phyloP scores from a whole-genome alignment of 1,140 invertebrate species.

The Drosophila seguyi region DNA sequence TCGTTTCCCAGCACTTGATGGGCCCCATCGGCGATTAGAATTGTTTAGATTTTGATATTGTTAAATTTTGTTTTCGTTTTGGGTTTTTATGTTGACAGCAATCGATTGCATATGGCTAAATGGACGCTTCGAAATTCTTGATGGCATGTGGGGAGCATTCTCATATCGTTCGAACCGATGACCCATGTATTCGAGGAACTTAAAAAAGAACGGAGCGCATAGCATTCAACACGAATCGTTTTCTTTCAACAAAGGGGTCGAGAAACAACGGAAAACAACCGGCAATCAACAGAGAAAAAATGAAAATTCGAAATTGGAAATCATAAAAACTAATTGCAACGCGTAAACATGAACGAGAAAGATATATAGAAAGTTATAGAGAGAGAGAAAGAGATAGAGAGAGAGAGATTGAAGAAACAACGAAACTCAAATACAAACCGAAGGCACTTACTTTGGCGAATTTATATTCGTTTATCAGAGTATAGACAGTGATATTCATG shows the following conservation, averaged over 20 bases:
- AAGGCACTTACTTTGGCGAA: constrained; percentile 71
- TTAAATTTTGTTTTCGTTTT: constrained; percentile 45
- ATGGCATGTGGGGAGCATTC: constrained; percentile 56
- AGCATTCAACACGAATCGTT: constrained; percentile 70
- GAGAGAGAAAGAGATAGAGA: constrained; percentile 33
- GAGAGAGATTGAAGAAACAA: constrained; percentile 54
- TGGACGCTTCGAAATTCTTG: constrained; percentile 45
- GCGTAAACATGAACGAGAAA: constrained; percentile 52
- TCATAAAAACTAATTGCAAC: constrained; percentile 66
- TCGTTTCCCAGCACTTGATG: constrained; percentile 37
- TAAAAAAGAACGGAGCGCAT: constrained; percentile 68
- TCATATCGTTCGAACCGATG: constrained; percentile 51
- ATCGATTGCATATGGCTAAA: constrained; percentile 63
- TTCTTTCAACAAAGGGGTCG: constrained; percentile 40
- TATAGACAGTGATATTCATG: constrained; percentile 60
- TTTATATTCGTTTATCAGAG: constrained; percentile 67
- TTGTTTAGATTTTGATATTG: constrained; percentile 55
- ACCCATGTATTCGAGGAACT: constrained; percentile 61
- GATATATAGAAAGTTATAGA: constrained; percentile 40
- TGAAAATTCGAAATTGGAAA: constrained; percentile 32
- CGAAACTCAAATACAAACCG: constrained; percentile 71
- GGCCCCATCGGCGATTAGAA: constrained; percentile 26
- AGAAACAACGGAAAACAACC: constrained; percentile 34
- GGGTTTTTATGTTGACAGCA: constrained; percentile 63
- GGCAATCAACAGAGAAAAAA: constrained; percentile 36